A percentile compares a stretch with the other conserved stretches of the same genome.
Evolutionary conservation across 2,888 invertebrate species (phyloP).

Genomic region (Campoplex capitator): DNA sequence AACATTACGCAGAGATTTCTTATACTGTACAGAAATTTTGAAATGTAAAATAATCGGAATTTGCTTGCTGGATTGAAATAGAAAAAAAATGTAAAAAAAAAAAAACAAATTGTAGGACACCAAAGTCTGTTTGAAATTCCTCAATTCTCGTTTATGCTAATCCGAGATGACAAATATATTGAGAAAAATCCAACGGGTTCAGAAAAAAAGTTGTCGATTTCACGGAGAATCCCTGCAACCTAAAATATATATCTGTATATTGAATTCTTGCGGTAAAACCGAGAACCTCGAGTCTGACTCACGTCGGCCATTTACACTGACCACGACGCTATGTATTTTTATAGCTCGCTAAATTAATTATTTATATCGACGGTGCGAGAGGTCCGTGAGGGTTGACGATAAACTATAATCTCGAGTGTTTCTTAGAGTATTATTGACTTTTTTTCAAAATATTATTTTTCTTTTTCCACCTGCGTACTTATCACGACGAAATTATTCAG

Average conservation of each 20-base stretch:
- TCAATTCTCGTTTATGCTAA: background rate
- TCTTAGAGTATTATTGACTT: conserved; percentile 51
- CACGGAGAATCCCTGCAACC: conserved; percentile 7
- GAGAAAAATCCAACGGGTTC: conserved; percentile 14
- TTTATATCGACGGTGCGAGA: conserved; percentile 31
- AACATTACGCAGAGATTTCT: too few species aligned
- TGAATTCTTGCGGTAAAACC: conserved; percentile 26
- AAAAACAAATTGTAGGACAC: too few species aligned
- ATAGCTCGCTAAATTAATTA: conserved; percentile 57
- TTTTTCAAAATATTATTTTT: background rate
- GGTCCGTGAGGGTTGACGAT: conserved; percentile 44
- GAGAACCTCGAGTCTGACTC: conserved; percentile 43
- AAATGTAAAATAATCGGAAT: background rate
- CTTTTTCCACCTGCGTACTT: background rate
- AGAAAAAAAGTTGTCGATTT: conserved; percentile 13
- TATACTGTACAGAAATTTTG: too few species aligned
- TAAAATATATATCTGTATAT: background rate
- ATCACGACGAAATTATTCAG: background rate
- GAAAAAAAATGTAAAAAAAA: background rate
- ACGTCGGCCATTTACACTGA: conserved; percentile 24
- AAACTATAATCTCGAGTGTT: conserved; percentile 42
- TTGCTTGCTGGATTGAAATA: background rate
- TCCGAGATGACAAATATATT: conserved; percentile 11
- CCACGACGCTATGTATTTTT: background rate
- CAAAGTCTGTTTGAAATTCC: background rate